Base-by-base conservation (phyloP, 2,888 invertebrate genomes). In the Allygus modestus region DNA sequence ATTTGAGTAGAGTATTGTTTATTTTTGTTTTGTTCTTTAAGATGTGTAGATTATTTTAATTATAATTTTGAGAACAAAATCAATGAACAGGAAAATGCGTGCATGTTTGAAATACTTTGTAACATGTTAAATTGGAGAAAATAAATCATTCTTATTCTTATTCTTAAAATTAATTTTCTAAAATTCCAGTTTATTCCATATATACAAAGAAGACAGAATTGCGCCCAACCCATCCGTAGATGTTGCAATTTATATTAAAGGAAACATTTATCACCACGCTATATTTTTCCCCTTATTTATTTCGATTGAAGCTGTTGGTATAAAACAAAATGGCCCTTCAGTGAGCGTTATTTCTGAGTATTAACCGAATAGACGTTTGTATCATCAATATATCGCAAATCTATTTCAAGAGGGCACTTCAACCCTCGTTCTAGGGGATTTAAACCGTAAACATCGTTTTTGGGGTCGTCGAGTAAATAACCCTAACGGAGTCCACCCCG, bases 241-340 rank as follows among this genome's bases (percentile, higher is more conserved):
- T 7, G 61, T 61, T n/a, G 23, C 61, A 1, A 61, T 61, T 23
- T 23, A 20, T 23, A 1, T 61, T n/a, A 61, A 61, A 23, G 20
- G 28, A 9, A 61, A 61, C 1, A 61, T 61, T 61, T 20, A 28
- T 11, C 61, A 23, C n/a, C 9, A 61, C 15, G 9, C 9, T 61
- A 61, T 61, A 61, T 11, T 28, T 61, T 15, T 61, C 1, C 61
- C 61, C 1, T 5, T 11, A 4, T n/a, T 61, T 1, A 61, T 2
- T 2, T 61, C 61, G 20, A 23, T 61, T 61, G 28, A 61, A 61
- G 61, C 61, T 9, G 61, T 61, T 23, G 61, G 28, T 11, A 61
- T 61, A 61, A 61, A 61, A 15, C 28, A 61, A 61, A 61, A n/a
- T 28, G 61, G 61, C 4, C 11, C 7, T 20, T 61, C 61, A 28